These are phyloP conservation scores for Fringilla coelebs DNA, from an alignment of 2,797 vertebrate species.

Conservation along the genomic window DNA sequence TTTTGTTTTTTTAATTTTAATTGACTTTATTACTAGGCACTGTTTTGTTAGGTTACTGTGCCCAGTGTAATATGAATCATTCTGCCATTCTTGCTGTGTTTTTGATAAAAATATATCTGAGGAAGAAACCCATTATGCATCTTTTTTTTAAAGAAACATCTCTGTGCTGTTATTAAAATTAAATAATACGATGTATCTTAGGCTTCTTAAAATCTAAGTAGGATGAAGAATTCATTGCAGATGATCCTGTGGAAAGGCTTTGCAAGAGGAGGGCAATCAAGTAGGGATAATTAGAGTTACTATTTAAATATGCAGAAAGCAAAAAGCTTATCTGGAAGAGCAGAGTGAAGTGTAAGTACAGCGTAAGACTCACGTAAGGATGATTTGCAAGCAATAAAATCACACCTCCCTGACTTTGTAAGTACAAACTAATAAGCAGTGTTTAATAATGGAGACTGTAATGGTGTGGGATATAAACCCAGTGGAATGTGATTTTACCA, in stretches of 20 bases:
- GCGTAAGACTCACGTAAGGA: background rate
- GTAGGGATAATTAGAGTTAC: slow-evolving; percentile 51
- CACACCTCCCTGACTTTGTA: slow-evolving; percentile 26
- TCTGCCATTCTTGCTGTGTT: background rate
- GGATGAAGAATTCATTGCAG: slow-evolving; percentile 32
- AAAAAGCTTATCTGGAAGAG: slow-evolving; percentile 45
- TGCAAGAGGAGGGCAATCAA: slow-evolving; percentile 54
- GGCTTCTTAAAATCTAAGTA: slow-evolving; percentile 9
- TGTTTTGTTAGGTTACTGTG: slow-evolving; percentile 7
- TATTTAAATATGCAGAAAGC: slow-evolving; percentile 63
- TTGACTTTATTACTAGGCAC: background rate
- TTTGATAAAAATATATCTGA: background rate
- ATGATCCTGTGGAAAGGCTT: slow-evolving; percentile 53
- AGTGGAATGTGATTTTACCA: slow-evolving; percentile 4
- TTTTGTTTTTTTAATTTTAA: background rate
- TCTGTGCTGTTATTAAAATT: slow-evolving; percentile 12
- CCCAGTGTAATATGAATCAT: background rate
- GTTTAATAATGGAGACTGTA: slow-evolving; percentile 31
- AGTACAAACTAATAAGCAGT: slow-evolving; percentile 39
- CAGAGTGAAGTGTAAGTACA: background rate
- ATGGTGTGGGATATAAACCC: slow-evolving; percentile 11
- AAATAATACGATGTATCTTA: slow-evolving; percentile 9
- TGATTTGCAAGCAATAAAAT: slow-evolving; percentile 38
- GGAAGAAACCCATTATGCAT: background rate
- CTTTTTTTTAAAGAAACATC: background rate